Conservation (phyloP, 2,113 vertebrate species). For the Shinisaurus crocodilurus region DNA sequence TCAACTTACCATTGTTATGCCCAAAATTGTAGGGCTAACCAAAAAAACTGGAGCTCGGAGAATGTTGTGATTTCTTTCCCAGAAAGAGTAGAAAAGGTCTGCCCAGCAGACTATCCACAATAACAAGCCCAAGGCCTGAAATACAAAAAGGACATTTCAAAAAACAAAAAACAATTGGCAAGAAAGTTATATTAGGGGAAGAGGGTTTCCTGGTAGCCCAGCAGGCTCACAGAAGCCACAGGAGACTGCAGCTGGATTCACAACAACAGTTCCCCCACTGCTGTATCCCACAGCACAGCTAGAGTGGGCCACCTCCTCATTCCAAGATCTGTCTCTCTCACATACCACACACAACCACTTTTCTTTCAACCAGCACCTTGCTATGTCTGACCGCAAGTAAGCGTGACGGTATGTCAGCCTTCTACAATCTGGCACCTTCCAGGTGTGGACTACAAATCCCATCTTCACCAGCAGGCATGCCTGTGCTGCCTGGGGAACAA, state of each 20-base stretch:
- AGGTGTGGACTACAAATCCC: too few species aligned
- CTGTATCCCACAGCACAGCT: too few species aligned
- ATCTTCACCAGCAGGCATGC: too few species aligned
- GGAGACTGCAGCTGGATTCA: background rate
- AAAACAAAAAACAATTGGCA: background rate
- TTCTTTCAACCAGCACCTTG: too few species aligned
- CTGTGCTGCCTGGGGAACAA: too few species aligned
- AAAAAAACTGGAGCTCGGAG: slow-evolving; percentile 81
- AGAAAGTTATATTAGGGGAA: background rate
- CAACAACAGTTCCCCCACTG: background rate
- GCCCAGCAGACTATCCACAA: slow-evolving; percentile 98
- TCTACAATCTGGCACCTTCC: too few species aligned
- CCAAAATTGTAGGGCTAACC: slow-evolving; percentile 90
- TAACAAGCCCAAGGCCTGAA: slow-evolving; percentile 87
- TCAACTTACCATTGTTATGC: slow-evolving; percentile 92
- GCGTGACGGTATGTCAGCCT: too few species aligned
- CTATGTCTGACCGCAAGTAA: too few species aligned
- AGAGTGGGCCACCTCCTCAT: background rate
- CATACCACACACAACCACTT: background rate
- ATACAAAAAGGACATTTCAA: slow-evolving; percentile 22
- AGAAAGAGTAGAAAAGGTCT: slow-evolving; percentile 98
- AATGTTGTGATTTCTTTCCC: slow-evolving; percentile 85
- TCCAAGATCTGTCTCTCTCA: background rate
- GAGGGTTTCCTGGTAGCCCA: background rate
- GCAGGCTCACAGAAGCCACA: too few species aligned